Evolutionary conservation across 2,888 invertebrate genomes (phyloP).

Genomic region (Gasteruption jaculator): DNA sequence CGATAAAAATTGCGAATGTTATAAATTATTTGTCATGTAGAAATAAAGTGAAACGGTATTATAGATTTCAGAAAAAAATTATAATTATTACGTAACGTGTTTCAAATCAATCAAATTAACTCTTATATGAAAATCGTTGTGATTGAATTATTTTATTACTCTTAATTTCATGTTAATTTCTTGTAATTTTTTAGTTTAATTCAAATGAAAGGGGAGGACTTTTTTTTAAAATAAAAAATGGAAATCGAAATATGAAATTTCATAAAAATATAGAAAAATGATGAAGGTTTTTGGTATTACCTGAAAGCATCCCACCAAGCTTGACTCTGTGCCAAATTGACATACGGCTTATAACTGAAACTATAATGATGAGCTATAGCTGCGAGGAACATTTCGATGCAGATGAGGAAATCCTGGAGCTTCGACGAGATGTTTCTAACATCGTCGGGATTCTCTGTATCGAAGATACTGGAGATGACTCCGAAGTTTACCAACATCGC

Average conservation of each 20-base stretch:
- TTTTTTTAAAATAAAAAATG: not conserved
- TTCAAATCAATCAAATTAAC: slow-evolving; percentile 16
- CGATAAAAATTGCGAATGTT: not conserved
- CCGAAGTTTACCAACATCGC: slow-evolving; percentile 80
- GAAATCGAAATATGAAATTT: too few relatives aligned
- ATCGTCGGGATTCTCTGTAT: slow-evolving; percentile 63
- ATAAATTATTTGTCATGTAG: not conserved
- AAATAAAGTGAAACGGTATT: not conserved
- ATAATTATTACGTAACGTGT: too few relatives aligned
- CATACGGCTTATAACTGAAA: slow-evolving; percentile 88
- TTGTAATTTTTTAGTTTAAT: too few relatives aligned
- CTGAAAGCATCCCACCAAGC: slow-evolving; percentile 51
- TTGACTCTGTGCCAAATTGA: slow-evolving; percentile 52
- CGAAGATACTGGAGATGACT: slow-evolving; percentile 73
- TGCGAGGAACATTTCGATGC: slow-evolving; percentile 97
- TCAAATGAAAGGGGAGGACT: too few relatives aligned
- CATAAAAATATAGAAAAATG: not conserved
- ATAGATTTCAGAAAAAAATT: slow-evolving; percentile 3
- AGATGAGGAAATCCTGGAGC: slow-evolving; percentile 89
- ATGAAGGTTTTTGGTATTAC: slow-evolving; percentile 23
- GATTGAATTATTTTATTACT: too few relatives aligned
- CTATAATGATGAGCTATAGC: slow-evolving; percentile 94
- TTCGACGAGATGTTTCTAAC: slow-evolving; percentile 75
- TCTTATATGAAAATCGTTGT: slow-evolving; percentile 23
- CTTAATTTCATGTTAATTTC: too few relatives aligned